These are phyloP conservation scores for Trinorchestia longiramus DNA, from an alignment of 1,140 invertebrate genomes.

Conservation along the genomic window DNA sequence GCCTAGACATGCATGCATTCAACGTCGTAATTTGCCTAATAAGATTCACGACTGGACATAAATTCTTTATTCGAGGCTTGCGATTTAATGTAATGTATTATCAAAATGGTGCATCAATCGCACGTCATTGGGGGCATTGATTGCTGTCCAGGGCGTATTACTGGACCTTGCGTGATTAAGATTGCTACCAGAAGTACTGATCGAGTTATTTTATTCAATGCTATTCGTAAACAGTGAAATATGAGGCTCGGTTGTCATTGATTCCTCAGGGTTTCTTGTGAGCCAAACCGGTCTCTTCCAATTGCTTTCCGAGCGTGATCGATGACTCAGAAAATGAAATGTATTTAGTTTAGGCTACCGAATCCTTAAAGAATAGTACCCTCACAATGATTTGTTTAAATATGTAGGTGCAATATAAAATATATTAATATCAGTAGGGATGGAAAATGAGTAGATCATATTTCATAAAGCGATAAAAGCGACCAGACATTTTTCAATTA, in stretches of 20 bases:
- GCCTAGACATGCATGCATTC: constrained; percentile 18
- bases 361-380: not conserved
- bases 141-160: not conserved
- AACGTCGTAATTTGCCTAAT: constrained; percentile 7
- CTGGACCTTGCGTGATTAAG: constrained; percentile 3
- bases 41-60: constrained; percentile 51
- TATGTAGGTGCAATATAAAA: not conserved
- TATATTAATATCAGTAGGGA: not conserved
- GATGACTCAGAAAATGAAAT: constrained; percentile 13
- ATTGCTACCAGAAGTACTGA: constrained; percentile 21
- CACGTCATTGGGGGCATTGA: constrained; percentile 23
- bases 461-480: not conserved
- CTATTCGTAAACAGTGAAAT: constrained; percentile 47
- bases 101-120: constrained; percentile 42
- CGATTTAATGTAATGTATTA: constrained; percentile 38
- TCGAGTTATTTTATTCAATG: constrained; percentile 44
- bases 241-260: constrained; percentile 30
- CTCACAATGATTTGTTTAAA: not conserved
- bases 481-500: not conserved
- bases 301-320: not conserved
- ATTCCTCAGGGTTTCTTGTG: constrained; percentile 11
- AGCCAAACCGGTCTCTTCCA: not conserved
- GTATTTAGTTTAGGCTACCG: not conserved
- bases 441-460: not conserved
- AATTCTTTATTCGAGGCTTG: constrained; percentile 35